Evolutionary conservation across 2,888 invertebrate species (phyloP), one percentile per base, ranked within the genome.

Genomic region (Ophioninae sp.): DNA sequence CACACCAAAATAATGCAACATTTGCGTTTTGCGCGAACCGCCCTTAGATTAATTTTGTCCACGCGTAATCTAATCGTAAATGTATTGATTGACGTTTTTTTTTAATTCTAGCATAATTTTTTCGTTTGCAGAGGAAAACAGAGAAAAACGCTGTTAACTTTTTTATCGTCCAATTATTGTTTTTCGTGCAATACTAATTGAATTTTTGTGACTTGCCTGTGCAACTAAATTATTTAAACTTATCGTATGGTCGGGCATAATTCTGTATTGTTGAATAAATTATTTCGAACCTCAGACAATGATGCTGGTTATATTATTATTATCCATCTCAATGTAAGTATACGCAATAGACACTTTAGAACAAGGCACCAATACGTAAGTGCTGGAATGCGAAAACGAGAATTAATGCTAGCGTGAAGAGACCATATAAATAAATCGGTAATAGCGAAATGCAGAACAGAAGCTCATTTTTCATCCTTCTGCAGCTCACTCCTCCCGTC

Each of bases 211-310:
- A 77, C 65, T 30, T 68, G 65, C 68, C 17, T 21, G 37, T 62
- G 44, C 41, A 59, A 13, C 56, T 20, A 41, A 59, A 74, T 79
- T 57, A 67, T 59, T 41, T 70, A 67, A 75, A 67, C 78, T 59
- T 67, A 5, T 64, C 78, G 62, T 59, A 70, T 70, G 56, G 62
- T 79, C 75, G 73, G 23, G 61, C 39, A 37, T 72, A 79, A 79
- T 72, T 81, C 67, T 84, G 81, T 81, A 79, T 75, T 69, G 30
- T 23, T 67, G 56, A 84, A 84, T 84, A 84, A 84, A 84, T 62
- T 81, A 30, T 81, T 77, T 84, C 79, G 79, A 81, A 39, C 70
- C 72, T 83, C 81, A 79, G 7, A 41, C 23, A 41, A 61, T 44
- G 0, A 44, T 10, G 20, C 2, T 17, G 50, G 77, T 21, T 17